Evolutionary conservation across 2,113 vertebrate species (phyloP).

Genomic region (Malurus cyaneus): DNA sequence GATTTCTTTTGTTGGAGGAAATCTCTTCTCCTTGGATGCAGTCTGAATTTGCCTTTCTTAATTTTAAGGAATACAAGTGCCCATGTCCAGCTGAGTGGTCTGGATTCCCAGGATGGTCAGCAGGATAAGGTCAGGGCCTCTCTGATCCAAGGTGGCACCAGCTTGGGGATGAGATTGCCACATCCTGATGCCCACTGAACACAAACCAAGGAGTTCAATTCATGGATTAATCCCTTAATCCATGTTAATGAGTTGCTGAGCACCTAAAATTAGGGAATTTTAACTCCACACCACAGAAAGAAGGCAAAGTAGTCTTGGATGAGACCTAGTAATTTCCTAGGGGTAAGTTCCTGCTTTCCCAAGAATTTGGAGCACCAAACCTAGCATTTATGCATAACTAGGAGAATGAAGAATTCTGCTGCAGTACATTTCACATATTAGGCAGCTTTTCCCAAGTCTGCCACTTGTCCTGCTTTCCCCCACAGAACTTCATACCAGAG

Average conservation of each 20-base stretch:
- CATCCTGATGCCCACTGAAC: not conserved
- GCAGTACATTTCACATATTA: not conserved
- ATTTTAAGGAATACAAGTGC: not conserved
- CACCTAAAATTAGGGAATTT: not conserved
- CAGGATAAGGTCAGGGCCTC: not conserved
- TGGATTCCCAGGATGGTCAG: not conserved
- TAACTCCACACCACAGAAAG: not conserved
- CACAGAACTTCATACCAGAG: not conserved
- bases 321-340: not conserved
- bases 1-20: not conserved
- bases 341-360: not conserved
- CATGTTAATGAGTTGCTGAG: not conserved
- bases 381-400: not conserved
- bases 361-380: not conserved
- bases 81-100: fast-evolving
- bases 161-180: not conserved
- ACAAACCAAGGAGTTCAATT: not conserved
- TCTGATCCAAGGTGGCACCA: not conserved
- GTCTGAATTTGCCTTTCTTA: not conserved
- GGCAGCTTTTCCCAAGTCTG: not conserved
- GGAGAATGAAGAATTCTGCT: not conserved
- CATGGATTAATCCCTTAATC: too few species aligned
- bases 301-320: fast-evolving
- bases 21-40: not conserved
- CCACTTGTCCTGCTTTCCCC: not conserved